Percentiles rank a stretch among this genome's conserved stretches.
These are phyloP conservation scores for Halictus rubicundus DNA, from an alignment of 1,140 invertebrate species.

Conservation along the genomic window DNA sequence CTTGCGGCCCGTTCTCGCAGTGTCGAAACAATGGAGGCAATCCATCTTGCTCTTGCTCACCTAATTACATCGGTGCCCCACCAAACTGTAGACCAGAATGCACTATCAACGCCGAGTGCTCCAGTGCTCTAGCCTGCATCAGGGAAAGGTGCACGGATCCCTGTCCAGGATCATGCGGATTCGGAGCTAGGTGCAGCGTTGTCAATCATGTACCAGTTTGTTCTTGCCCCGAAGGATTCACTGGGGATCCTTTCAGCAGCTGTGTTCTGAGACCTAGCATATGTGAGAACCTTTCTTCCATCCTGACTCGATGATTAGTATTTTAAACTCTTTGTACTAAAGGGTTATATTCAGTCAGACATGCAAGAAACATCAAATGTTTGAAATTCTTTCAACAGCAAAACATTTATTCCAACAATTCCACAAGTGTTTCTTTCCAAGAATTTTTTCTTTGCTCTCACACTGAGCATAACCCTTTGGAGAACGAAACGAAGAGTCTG, in stretches of 20 bases:
- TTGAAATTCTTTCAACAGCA: too few species aligned
- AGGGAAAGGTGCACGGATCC: conserved; percentile 86
- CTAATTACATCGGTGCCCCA: conserved; percentile 85
- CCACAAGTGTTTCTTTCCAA: too few species aligned
- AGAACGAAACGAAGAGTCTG: too few species aligned
- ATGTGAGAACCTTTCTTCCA: conserved; percentile 56
- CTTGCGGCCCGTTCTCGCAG: conserved; percentile 86
- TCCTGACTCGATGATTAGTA: too few species aligned
- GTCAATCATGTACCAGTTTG: conserved; percentile 85
- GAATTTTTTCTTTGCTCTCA: neutral
- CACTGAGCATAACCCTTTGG: neutral
- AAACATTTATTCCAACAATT: too few species aligned
- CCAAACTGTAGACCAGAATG: conserved; percentile 87
- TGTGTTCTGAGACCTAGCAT: conserved; percentile 75
- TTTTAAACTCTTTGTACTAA: too few species aligned
- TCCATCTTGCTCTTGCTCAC: conserved; percentile 85
- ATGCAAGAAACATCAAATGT: neutral
- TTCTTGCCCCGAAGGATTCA: conserved; percentile 84
- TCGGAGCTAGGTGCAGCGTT: conserved; percentile 83
- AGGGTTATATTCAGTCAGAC: too few species aligned
- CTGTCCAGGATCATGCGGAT: conserved; percentile 86
- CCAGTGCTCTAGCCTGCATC: conserved; percentile 83
- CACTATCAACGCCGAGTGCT: conserved; percentile 84
- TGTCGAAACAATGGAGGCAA: conserved; percentile 84
- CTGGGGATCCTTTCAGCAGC: conserved; percentile 86